Conservation (phyloP, 2,113 vertebrate species). For the Butorides virescens region DNA sequence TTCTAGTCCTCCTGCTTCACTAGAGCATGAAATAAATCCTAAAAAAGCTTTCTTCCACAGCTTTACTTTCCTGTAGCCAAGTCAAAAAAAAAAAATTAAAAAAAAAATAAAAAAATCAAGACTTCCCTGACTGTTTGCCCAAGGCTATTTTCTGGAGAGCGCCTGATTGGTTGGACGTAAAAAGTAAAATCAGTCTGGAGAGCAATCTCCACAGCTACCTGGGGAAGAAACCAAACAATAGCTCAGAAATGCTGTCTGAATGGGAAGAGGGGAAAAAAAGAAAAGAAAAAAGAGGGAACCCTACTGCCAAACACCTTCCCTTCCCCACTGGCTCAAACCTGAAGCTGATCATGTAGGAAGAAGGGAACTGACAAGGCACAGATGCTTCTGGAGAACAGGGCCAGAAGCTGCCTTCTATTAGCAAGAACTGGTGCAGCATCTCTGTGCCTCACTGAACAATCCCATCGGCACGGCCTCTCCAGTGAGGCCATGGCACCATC, state of each 20-base stretch:
- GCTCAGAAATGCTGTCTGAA: neutral
- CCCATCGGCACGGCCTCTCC: rapidly evolving
- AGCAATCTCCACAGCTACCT: neutral
- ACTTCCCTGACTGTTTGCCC: neutral
- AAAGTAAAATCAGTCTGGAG: neutral
- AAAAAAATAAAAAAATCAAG: neutral
- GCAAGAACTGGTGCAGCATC: neutral
- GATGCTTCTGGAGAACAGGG: neutral
- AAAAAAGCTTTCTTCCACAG: neutral
- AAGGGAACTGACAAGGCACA: rapidly evolving
- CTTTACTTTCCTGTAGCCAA: neutral
- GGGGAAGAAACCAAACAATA: neutral
- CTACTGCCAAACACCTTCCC: neutral
- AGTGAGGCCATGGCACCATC: neutral
- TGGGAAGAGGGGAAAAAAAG: too few species aligned
- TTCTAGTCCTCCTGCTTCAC: neutral
- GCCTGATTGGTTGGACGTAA: neutral
- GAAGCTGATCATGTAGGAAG: neutral
- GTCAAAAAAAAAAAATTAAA: neutral
- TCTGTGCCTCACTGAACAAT: neutral
- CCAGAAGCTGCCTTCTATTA: neutral
- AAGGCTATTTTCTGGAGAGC: neutral
- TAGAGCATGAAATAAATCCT: neutral
- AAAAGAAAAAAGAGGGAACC: neutral
- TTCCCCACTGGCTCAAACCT: neutral